Conservation (phyloP, 2,797 vertebrate species). For the Botia kubotai region DNA sequence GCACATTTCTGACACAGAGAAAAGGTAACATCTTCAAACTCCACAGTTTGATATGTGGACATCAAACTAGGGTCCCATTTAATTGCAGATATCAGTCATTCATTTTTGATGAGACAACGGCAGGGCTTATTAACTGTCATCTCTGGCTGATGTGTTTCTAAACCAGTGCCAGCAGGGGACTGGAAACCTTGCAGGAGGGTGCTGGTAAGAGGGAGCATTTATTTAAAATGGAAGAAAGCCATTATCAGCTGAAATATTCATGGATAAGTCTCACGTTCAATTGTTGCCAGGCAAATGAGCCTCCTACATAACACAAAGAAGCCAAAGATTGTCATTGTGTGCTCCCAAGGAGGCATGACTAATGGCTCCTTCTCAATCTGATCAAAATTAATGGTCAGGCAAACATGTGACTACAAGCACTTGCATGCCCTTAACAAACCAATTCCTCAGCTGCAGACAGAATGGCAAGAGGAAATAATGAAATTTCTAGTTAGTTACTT, state of each 20-base stretch:
- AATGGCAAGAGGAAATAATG: background rate
- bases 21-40: constrained; percentile 40
- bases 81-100: constrained; percentile 64
- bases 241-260: constrained; percentile 57
- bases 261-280: constrained; percentile 63
- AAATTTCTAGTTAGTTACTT: constrained; percentile 20
- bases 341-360: constrained; percentile 58
- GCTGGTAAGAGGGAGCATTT: constrained; percentile 48
- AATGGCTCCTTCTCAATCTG: constrained; percentile 49
- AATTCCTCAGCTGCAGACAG: constrained; percentile 22
- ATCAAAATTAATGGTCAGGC: constrained; percentile 54
- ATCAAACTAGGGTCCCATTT: constrained; percentile 62
- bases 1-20: constrained; percentile 45
- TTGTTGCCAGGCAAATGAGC: constrained; percentile 73
- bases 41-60: constrained; percentile 53
- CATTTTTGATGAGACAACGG: constrained; percentile 64
- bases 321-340: constrained; percentile 57
- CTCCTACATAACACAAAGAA: constrained; percentile 65
- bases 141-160: constrained; percentile 55
- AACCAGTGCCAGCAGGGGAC: constrained; percentile 49
- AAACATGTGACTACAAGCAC: constrained; percentile 43
- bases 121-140: constrained; percentile 58
- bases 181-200: constrained; percentile 31
- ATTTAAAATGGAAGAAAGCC: constrained; percentile 56
- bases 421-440: constrained; percentile 32